A percentile compares a stretch with the other conserved stretches of the same genome.
Evolutionary conservation across 1,140 invertebrate species (phyloP).

Genomic region (Bombus sylvicola): DNA sequence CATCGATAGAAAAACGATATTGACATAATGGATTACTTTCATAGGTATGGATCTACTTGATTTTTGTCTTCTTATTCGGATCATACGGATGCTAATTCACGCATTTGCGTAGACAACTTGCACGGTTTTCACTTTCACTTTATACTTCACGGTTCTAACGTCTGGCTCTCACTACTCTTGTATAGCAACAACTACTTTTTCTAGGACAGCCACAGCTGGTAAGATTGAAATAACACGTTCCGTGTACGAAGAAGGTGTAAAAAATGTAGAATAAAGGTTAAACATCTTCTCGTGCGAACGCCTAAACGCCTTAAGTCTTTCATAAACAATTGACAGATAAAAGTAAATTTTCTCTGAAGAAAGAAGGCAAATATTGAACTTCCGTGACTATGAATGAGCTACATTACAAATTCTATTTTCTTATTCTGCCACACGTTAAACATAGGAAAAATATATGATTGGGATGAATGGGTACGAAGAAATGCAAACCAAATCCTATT

Average conservation of each 20-base stretch:
- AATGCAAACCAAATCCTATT: not conserved
- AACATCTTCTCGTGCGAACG: too few species aligned
- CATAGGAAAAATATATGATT: too few species aligned
- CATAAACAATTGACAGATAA: too few species aligned
- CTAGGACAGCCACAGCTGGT: not conserved
- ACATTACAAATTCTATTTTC: not conserved
- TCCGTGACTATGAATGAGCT: not conserved
- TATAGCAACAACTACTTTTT: not conserved
- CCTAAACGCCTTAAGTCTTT: too few species aligned
- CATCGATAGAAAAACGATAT: not conserved
- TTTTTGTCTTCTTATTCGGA: not conserved
- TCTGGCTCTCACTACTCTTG: not conserved
- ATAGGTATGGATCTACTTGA: not conserved
- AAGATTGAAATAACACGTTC: not conserved
- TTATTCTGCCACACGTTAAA: not conserved
- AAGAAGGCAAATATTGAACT: not conserved
- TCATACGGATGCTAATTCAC: not conserved
- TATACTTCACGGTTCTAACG: not conserved
- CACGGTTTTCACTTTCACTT: not conserved
- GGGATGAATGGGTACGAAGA: too few species aligned
- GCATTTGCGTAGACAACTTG: not conserved
- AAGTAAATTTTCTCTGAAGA: not conserved
- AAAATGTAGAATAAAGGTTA: not conserved
- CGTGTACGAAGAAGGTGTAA: not conserved
- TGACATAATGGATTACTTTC: too few species aligned